Evolutionary conservation across 1,140 invertebrate genomes (phyloP).

Genomic region (Dermatophagoides farinae): DNA sequence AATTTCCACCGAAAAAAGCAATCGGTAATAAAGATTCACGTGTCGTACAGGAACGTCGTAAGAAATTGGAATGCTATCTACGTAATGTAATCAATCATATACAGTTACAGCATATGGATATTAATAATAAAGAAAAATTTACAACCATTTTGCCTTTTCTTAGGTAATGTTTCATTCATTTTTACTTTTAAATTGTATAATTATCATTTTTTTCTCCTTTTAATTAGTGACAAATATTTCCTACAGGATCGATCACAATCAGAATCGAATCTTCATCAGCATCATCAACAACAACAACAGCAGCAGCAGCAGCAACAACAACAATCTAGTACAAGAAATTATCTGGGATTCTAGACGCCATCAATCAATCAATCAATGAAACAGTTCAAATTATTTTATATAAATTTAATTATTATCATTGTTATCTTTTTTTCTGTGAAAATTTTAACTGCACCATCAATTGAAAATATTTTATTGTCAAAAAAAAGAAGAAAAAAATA

Average conservation of each 20-base stretch:
- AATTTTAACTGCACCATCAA: too few relatives aligned
- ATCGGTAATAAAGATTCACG: constrained; percentile 66
- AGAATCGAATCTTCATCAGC: background rate
- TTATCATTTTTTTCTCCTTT: background rate
- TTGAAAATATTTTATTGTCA: too few relatives aligned
- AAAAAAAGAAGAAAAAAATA: too few relatives aligned
- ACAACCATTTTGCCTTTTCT: constrained; percentile 8
- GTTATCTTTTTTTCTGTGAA: background rate
- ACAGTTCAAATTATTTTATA: constrained; percentile 10
- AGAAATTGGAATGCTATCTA: constrained; percentile 52
- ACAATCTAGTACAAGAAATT: background rate
- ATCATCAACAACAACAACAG: background rate
- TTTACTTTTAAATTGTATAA: background rate
- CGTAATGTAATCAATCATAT: constrained; percentile 46
- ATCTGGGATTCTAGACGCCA: background rate
- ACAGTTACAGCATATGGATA: constrained; percentile 32
- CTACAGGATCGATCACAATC: constrained; percentile 6
- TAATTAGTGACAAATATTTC: background rate
- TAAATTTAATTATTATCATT: background rate
- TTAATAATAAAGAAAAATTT: constrained; percentile 9
- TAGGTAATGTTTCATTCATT: background rate
- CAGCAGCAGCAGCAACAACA: background rate
- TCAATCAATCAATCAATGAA: constrained; percentile 12
- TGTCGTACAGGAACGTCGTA: constrained; percentile 53
- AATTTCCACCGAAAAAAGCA: constrained; percentile 83